Evolutionary conservation across 2,113 vertebrate species (phyloP).

Genomic region (Leucopsar rothschildi): DNA sequence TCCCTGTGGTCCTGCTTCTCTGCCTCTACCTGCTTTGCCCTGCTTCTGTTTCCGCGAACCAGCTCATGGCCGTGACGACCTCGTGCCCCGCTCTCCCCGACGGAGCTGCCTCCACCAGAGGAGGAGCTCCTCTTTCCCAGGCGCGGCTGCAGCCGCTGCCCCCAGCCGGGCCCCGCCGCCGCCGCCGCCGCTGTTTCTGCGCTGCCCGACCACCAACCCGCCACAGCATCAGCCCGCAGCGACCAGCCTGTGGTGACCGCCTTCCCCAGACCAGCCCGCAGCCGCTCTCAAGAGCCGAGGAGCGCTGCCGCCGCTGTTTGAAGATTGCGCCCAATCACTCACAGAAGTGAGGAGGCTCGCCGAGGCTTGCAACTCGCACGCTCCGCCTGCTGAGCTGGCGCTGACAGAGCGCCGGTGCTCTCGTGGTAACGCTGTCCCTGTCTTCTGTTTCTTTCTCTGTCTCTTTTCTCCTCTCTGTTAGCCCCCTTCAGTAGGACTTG

Average conservation of each 20-base stretch:
- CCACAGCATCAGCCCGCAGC: accelerated
- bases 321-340: neutral
- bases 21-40: neutral
- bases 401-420: neutral
- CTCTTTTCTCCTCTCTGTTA: neutral
- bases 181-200: neutral
- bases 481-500: neutral
- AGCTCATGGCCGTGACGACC: neutral
- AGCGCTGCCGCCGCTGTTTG: too few relatives aligned
- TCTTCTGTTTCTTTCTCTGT: neutral
- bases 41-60: neutral
- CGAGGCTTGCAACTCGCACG: too few relatives aligned
- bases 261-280: neutral
- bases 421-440: neutral
- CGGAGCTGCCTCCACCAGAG: too few relatives aligned
- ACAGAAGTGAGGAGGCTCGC: too few relatives aligned
- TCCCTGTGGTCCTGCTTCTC: neutral
- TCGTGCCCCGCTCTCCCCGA: neutral
- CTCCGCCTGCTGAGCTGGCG: neutral
- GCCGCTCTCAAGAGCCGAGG: neutral
- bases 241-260: neutral
- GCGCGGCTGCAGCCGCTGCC: neutral
- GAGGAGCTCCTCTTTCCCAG: too few relatives aligned
- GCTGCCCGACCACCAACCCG: neutral
- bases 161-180: neutral